phyloP scores from a whole-genome alignment of 2,888 invertebrate genomes.

The Oxycera nigricornis region DNA sequence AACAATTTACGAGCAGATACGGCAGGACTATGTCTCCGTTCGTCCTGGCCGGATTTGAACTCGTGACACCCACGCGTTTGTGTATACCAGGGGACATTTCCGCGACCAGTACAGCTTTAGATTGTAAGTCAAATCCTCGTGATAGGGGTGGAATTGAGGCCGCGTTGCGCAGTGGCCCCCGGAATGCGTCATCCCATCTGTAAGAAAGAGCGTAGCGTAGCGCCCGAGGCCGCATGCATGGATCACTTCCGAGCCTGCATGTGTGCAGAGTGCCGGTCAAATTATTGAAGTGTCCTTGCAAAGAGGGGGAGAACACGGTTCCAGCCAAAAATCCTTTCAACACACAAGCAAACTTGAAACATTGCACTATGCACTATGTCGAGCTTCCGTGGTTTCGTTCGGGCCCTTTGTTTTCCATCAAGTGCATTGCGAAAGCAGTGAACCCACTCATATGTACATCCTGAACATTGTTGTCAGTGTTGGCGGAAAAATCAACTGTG shows the following conservation, averaged over 20 bases:
- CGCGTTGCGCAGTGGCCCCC: too few species aligned
- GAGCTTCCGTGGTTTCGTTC: not conserved
- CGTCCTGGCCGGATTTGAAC: too few species aligned
- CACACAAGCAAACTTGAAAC: not conserved
- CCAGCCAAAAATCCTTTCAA: not conserved
- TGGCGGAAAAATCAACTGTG: not conserved
- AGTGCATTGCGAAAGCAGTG: not conserved
- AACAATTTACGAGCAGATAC: too few species aligned
- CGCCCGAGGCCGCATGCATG: slow-evolving; percentile 4
- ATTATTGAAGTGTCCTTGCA: slow-evolving; percentile 30
- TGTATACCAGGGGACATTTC: too few species aligned
- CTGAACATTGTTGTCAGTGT: not conserved
- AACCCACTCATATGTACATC: not conserved
- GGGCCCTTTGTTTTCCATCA: not conserved
- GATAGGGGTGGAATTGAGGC: too few species aligned
- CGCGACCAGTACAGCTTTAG: too few species aligned
- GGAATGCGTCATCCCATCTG: too few species aligned
- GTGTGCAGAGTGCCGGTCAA: not conserved
- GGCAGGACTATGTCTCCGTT: too few species aligned
- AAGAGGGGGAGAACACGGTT: not conserved
- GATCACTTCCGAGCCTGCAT: not conserved
- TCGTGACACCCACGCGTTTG: too few species aligned
- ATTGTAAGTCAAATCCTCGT: too few species aligned
- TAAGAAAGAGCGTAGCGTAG: too few species aligned
- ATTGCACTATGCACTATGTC: not conserved